Percentiles rank a stretch among this genome's conserved stretches.
phyloP scores from a whole-genome alignment of 2,797 vertebrate species.

The Trichosurus vulpecula region DNA sequence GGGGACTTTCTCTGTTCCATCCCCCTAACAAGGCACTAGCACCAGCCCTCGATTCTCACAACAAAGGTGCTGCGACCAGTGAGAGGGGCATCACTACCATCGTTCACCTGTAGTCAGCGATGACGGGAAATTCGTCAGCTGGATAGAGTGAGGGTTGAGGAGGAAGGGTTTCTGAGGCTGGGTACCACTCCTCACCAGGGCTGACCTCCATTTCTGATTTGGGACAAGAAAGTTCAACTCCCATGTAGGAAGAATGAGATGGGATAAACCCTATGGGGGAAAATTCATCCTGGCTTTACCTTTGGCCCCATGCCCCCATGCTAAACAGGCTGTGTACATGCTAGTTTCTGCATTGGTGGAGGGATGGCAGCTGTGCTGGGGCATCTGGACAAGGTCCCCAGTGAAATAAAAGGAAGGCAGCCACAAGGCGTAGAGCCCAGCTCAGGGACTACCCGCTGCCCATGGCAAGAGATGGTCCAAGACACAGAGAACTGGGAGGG shows the following conservation, averaged over 20 bases:
- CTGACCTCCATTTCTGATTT: background rate
- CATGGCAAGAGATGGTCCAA: background rate
- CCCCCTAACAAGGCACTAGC: too few relatives aligned
- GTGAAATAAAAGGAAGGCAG: background rate
- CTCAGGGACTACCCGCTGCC: background rate
- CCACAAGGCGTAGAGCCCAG: background rate
- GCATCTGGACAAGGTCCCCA: background rate
- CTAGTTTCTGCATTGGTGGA: too few relatives aligned
- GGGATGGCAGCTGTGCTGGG: background rate
- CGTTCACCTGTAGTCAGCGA: accelerated
- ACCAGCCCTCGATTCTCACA: too few relatives aligned
- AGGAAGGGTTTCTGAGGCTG: background rate
- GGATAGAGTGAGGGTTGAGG: background rate
- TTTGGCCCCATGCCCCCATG: background rate
- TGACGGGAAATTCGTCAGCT: too few relatives aligned
- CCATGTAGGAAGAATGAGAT: background rate
- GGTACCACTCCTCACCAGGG: background rate
- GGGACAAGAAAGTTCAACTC: background rate
- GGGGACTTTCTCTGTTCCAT: too few relatives aligned
- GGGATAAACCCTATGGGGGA: background rate
- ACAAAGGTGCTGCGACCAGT: accelerated
- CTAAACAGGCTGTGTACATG: background rate
- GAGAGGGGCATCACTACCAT: accelerated
- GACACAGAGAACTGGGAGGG: background rate
- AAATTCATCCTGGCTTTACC: background rate